A percentile compares a stretch with the other conserved stretches of the same genome.
These are phyloP conservation scores for Myotis yumanensis DNA, from an alignment of 2,113 vertebrate genomes.

Conservation along the genomic window DNA sequence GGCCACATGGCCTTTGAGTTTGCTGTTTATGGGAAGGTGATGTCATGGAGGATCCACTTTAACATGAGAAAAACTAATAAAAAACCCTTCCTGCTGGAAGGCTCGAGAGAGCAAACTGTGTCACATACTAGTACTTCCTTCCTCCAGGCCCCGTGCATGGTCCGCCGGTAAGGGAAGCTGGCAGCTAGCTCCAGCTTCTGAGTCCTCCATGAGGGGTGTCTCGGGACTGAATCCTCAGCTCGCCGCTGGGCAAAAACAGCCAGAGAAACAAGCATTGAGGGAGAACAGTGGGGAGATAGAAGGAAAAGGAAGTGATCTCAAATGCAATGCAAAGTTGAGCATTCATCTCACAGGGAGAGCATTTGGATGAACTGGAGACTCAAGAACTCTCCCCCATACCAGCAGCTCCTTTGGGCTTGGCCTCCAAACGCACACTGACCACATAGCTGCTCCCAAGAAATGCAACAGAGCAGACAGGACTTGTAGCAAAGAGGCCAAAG, in stretches of 20 bases:
- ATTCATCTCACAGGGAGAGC: background rate
- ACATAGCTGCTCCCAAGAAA: background rate
- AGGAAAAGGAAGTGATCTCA: background rate
- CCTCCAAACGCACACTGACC: background rate
- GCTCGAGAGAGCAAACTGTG: constrained; percentile 42
- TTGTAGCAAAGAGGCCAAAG: background rate
- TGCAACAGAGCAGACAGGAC: too few species aligned
- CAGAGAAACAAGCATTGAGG: background rate
- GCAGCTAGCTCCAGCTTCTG: background rate
- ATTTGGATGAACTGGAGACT: background rate
- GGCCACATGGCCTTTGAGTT: constrained; percentile 51
- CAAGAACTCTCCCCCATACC: background rate
- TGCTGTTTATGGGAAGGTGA: background rate
- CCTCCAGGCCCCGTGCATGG: constrained; percentile 63
- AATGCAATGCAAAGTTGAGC: background rate
- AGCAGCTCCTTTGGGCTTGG: background rate
- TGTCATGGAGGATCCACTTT: constrained; percentile 28
- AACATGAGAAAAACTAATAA: background rate
- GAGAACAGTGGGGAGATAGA: background rate
- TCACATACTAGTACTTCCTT: background rate
- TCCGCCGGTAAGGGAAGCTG: constrained; percentile 40
- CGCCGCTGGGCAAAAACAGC: background rate
- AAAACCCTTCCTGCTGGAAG: constrained; percentile 29
- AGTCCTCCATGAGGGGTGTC: background rate
- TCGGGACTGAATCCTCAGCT: background rate